A percentile compares a stretch with the other conserved stretches of the same genome.
These are phyloP conservation scores for Leucoptera coffeella DNA, from an alignment of 2,888 invertebrate genomes.

Conservation along the genomic window DNA sequence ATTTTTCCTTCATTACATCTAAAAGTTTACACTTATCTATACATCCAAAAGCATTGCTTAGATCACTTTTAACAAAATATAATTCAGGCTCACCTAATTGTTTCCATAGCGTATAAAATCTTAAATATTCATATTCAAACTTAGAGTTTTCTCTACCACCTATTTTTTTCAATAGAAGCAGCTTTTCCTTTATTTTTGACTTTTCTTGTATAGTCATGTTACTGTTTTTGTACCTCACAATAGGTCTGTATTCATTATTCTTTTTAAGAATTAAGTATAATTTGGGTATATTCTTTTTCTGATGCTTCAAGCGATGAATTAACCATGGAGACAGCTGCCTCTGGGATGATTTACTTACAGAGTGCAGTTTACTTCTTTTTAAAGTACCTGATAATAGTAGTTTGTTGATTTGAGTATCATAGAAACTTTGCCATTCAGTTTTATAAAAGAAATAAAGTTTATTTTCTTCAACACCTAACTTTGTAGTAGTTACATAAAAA, in stretches of 20 bases:
- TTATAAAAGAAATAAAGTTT: conserved; percentile 37
- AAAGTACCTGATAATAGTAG: conserved; percentile 21
- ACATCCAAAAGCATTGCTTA: conserved; percentile 45
- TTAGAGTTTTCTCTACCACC: too few species aligned
- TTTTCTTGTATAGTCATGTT: conserved; percentile 16
- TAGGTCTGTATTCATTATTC: conserved; percentile 27
- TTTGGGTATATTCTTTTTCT: conserved; percentile 26
- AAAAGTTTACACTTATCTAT: conserved; percentile 24
- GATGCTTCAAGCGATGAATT: conserved; percentile 14
- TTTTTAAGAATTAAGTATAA: conserved; percentile 27
- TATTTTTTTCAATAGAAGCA: conserved; percentile 18
- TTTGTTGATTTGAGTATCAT: conserved; percentile 24
- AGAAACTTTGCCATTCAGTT: conserved; percentile 37
- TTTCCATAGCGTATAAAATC: conserved; percentile 24
- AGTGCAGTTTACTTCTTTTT: conserved; percentile 16
- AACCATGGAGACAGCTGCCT: conserved; percentile 13
- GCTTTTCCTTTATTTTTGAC: conserved; percentile 25
- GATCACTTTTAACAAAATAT: conserved; percentile 39
- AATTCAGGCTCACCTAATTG: conserved; percentile 22
- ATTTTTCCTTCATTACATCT: conserved; percentile 21
- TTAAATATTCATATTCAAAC: too few species aligned
- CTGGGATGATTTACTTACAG: conserved; percentile 17
- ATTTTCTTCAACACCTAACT: conserved; percentile 31
- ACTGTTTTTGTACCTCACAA: conserved; percentile 29
- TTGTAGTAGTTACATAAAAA: conserved; percentile 37